A percentile compares a stretch with the other conserved stretches of the same genome.
Evolutionary conservation across 2,888 invertebrate genomes (phyloP).

Genomic region (Drosophila greeni): DNA sequence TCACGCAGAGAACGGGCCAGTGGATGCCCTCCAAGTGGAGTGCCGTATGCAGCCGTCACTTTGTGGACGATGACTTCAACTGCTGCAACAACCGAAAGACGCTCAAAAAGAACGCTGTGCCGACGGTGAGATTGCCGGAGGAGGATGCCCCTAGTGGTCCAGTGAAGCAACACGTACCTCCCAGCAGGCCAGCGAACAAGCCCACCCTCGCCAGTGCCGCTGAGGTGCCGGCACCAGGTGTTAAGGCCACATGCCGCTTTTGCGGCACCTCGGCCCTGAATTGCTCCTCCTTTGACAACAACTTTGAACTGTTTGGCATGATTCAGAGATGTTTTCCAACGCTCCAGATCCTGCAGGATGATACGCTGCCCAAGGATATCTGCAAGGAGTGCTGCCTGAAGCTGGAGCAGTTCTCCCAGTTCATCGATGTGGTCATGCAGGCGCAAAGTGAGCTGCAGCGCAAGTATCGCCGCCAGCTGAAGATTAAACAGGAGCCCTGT

Average conservation of each 20-base stretch:
- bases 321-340: slow-evolving; percentile 78
- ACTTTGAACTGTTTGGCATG: slow-evolving; percentile 77
- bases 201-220: slow-evolving; percentile 42
- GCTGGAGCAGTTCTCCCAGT: slow-evolving; percentile 75
- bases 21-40: slow-evolving; percentile 79
- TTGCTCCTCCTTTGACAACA: slow-evolving; percentile 75
- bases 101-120: slow-evolving; percentile 76
- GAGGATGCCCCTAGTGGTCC: slow-evolving; percentile 33
- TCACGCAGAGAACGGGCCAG: slow-evolving; percentile 71
- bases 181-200: slow-evolving; percentile 9
- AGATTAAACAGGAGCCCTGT: slow-evolving; percentile 78
- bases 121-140: slow-evolving; percentile 50
- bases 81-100: slow-evolving; percentile 73
- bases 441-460: slow-evolving; percentile 75
- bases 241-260: slow-evolving; percentile 73
- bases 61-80: slow-evolving; percentile 75
- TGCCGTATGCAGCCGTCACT: slow-evolving; percentile 78
- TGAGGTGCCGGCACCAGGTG: slow-evolving; percentile 13
- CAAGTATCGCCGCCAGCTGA: slow-evolving; percentile 73
- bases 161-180: slow-evolving; percentile 42
- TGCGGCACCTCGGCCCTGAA: slow-evolving; percentile 70
- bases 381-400: slow-evolving; percentile 72
- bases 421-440: slow-evolving; percentile 76
- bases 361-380: slow-evolving; percentile 75
- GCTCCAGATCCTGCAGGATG: slow-evolving; percentile 76